Evolutionary conservation across 2,113 vertebrate species (phyloP), one percentile per base, ranked within the genome.

Genomic region (Sitta europaea): DNA sequence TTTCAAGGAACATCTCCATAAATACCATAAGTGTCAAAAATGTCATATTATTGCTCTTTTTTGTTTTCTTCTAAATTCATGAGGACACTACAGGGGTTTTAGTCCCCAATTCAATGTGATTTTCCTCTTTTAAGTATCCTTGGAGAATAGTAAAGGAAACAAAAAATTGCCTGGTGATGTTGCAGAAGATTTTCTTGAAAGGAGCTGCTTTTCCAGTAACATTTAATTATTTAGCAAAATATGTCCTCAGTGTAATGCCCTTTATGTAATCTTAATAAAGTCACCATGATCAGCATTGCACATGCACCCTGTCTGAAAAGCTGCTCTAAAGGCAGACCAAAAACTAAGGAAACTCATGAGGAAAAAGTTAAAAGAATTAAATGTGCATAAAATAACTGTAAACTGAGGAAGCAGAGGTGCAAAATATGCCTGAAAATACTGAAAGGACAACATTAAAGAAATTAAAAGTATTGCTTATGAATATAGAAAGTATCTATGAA

Each of bases 251-350:
- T 94, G 54, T 57, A 94, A 95, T 95, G 79, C 43, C 51, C 74
- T 95, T 95, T 88, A 70, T 80, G 68, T 92, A 72, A 77, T 83
- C 78, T 84, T 94, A 81, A 90, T 86, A 91, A 95, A 95, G 91
- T 85, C 89, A 70, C 84, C 57, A 43, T 63, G 73, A 74, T 45
- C 72, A 92, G 47, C 1, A 9, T 21, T 72, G 68, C 59, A 71
- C 15, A 13, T n/a, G 51, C 36, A 86, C 75, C 55, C 58, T 79
- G 48, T 40, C 62, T 66, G 68, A 81, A 76, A 81, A 78, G 65
- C 47, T 76, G 27, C 54, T 76, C 83, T 47, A 43, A 75, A 84
- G 70, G 61, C 50, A 70, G 35, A 76, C 6, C 27, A 65, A 87
- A 91, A 73, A 23, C 70, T 65, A 40, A n/a, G 29, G 87, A 85